Base-by-base conservation (phyloP, 2,113 vertebrate species). In the Microcebus griseorufus region DNA sequence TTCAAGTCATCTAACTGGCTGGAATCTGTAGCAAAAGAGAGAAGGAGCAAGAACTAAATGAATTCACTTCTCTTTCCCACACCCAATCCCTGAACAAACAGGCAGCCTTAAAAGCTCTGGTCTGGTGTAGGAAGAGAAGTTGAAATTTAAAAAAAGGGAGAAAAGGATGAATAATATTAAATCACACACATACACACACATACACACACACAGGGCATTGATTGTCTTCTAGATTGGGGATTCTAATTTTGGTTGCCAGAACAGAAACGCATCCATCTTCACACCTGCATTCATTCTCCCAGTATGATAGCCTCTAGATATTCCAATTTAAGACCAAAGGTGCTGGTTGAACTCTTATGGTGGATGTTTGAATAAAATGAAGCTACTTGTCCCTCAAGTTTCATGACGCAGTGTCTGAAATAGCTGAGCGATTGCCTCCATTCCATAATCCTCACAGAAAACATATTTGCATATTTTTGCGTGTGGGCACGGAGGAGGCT, bases 401-500 rank as follows among this genome's bases (percentile, higher is more conserved):
- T 64, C 51, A 34, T 62, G 90, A 90, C 39, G 10, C 39, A 37
- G 53, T 78, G 80, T 97, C 79, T 93, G 80, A 96, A 97, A 95
- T 88, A 95, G 81, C 83, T 29, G 6, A 97, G 97, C 90, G 72
- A 72, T 64, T 88, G 85, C 87, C 90, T 94, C 60, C 72, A 22
- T 96, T 80, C 80, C 93, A 90, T 75, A 95, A 96, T 96, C 92
- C 89, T 92, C 53, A 60, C 76, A 76, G 73, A 95, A 92, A 60
- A 34, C 64, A 48, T 53, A 81, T 93, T 93, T 94, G 87, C 97
- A 88, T 97, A 67, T 94, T 97, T 94, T 42, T 45, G 60, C 11
- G 42, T 93, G 96, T 96, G 93, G 95, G 97, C 86, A 27, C 94
- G 2, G 82, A 82, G 90, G 91, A 82, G 90, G 91, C 75, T 96